These are phyloP conservation scores for Heteromurus nitidus DNA, from an alignment of 2,888 invertebrate genomes.

Conservation along the genomic window DNA sequence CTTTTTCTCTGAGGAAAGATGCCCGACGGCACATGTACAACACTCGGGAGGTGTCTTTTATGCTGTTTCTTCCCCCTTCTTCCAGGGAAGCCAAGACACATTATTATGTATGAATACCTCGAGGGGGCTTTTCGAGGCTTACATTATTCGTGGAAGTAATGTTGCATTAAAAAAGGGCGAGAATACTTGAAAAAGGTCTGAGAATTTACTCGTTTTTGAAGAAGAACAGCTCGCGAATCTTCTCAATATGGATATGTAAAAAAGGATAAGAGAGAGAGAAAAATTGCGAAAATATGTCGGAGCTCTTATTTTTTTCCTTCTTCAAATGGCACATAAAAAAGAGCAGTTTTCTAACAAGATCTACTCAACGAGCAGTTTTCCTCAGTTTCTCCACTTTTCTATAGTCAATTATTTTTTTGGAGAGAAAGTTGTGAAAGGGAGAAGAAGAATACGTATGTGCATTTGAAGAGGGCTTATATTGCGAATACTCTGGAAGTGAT, in stretches of 20 bases:
- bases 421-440: neutral
- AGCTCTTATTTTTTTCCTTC: neutral
- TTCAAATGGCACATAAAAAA: conserved; percentile 29
- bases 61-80: neutral
- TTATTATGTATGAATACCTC: conserved; percentile 44
- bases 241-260: neutral
- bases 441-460: no score
- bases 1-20: no score
- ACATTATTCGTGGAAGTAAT: conserved; percentile 58
- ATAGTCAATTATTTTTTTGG: neutral
- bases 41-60: neutral
- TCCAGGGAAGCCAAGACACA: neutral
- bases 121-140: conserved; percentile 62
- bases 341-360: no score
- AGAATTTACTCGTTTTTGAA: conserved; percentile 44
- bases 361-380: no score
- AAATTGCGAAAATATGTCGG: conserved; percentile 23
- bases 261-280: neutral
- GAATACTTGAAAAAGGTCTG: conserved; percentile 60
- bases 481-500: no score
- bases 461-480: no score
- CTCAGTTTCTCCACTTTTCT: neutral
- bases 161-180: conserved; percentile 62
- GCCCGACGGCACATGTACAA: no score
- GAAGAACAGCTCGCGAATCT: neutral